Percentiles rank a stretch among this genome's conserved stretches.
Conservation (phyloP, 1,140 invertebrate genomes). For the Hesperophylax magnus region DNA sequence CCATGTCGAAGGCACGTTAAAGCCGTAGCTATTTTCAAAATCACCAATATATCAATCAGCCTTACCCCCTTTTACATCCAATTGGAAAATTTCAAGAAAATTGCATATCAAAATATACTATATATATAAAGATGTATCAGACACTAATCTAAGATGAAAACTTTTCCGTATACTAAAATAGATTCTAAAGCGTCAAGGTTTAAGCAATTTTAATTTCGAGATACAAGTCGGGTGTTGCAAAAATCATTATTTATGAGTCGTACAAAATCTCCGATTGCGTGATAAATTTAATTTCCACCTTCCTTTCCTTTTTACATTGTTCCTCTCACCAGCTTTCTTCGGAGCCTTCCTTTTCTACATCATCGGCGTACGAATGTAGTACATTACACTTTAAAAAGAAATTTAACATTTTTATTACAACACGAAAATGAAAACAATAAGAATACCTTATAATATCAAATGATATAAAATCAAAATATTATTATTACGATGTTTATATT, state of each 20-base stretch:
- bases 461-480: too few species aligned
- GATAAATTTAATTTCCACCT: not conserved
- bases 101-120: slow-evolving; percentile 57
- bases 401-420: too few species aligned
- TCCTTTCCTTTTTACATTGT: slow-evolving; percentile 30
- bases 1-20: slow-evolving; percentile 47
- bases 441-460: too few species aligned
- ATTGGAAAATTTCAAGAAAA: slow-evolving; percentile 55
- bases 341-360: not conserved
- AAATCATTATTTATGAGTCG: slow-evolving; percentile 1
- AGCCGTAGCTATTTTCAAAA: slow-evolving; percentile 29
- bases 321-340: slow-evolving; percentile 24
- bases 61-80: slow-evolving; percentile 40
- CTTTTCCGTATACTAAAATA: slow-evolving; percentile 57
- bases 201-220: slow-evolving; percentile 36
- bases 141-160: slow-evolving; percentile 44
- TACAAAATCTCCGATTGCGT: slow-evolving; percentile 1
- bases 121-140: slow-evolving; percentile 40
- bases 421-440: too few species aligned
- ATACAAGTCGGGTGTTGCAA: slow-evolving; percentile 8
- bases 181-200: slow-evolving; percentile 52
- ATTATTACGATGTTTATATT: too few species aligned
- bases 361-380: slow-evolving; percentile 4
- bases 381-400: too few species aligned
- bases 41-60: slow-evolving; percentile 6